Evolutionary conservation across 2,113 vertebrate species (phyloP), one percentile per base, ranked within the genome.

Genomic region (Cheilinus undulatus): DNA sequence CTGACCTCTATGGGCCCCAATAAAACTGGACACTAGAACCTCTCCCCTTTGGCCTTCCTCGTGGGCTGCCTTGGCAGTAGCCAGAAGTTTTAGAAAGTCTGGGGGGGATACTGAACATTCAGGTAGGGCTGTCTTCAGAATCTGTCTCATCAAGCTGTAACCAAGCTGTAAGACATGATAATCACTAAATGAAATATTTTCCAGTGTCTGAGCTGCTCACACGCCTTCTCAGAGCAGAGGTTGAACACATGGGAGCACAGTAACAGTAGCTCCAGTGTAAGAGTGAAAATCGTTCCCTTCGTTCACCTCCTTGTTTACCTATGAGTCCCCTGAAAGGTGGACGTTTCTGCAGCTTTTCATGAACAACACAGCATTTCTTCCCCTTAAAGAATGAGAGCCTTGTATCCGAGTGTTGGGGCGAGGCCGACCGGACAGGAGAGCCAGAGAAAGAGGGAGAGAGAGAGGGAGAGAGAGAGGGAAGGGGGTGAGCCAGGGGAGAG

Each of bases 331-430:
- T 22, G 53, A 46, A 32, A 64, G 71, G 52, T 46, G 4, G 15
- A 84, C 43, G 26, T 65, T 64, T 61, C 59, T 56, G 67, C 57
- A 63, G 77, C 71, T 76, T 48, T 65, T 68, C 54, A 51, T 22
- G 76, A 89, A 91, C 89, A 90, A 91, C 89, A 76, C 66, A 32
- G 81, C 62, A 69, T 67, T 84, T 91, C 85, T 93, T 87, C 45
- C 63, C 62, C 24, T 69, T 52, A 67, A 89, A 93, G 87, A 94
- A 93, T 88, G 88, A 89, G 26, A 3, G 75, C 91, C 91, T 93
- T 94, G 92, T 93, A 84, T 66, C 32, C 52, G 14, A 13, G 3
- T 67, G 43, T 49, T 63, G 65, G 84, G 86, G 88, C 61, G 77
- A 80, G 84, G 81, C 75, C 61, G 88, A 76, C 59, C 34, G 59